Evolutionary conservation across 2,113 vertebrate species (phyloP).

Genomic region (Mesocricetus auratus): DNA sequence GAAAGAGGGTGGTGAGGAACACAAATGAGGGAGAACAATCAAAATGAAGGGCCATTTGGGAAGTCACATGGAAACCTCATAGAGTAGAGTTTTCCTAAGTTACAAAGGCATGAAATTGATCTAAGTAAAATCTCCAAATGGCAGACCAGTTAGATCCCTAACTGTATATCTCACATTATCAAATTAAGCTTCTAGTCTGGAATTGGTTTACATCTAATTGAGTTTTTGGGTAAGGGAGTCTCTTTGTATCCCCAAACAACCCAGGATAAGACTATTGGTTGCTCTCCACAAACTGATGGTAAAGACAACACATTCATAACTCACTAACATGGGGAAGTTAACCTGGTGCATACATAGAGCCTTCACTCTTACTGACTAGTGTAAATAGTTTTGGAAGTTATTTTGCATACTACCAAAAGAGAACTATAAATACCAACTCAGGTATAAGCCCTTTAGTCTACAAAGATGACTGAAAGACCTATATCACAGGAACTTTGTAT

Average conservation of each 20-base stretch:
- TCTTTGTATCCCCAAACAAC: neutral
- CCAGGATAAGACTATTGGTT: neutral
- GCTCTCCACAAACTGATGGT: neutral
- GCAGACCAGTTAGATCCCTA: neutral
- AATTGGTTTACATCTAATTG: neutral
- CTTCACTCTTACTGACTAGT: neutral
- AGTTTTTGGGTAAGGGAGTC: too few species aligned
- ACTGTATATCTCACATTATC: neutral
- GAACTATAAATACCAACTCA: neutral
- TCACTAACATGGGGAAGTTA: neutral
- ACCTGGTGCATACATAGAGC: too few species aligned
- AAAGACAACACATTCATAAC: neutral
- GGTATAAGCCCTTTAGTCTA: neutral
- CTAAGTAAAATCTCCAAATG: neutral
- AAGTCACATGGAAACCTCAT: neutral
- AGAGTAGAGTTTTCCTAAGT: neutral
- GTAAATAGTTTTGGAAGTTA: neutral
- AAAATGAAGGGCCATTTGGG: neutral
- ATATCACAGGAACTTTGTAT: too few species aligned
- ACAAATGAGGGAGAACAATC: neutral
- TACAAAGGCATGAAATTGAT: neutral
- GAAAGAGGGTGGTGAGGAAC: accelerated
- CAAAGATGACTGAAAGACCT: neutral
- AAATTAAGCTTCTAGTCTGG: neutral
- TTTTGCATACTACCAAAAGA: neutral